These are phyloP conservation scores for Mamestra configurata DNA, from an alignment of 1,140 invertebrate genomes.

Conservation along the genomic window DNA sequence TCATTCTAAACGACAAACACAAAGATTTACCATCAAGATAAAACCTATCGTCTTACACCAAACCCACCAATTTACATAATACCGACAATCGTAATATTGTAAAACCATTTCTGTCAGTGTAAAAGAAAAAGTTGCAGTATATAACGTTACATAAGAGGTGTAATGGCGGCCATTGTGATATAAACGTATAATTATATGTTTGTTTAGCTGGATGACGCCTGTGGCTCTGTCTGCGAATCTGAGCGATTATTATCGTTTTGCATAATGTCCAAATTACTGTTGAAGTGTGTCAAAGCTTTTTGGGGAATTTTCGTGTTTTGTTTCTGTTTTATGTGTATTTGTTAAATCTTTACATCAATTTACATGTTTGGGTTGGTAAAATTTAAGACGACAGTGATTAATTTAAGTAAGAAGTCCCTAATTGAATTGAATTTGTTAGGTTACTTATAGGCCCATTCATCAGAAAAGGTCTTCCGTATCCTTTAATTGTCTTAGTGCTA, in stretches of 20 bases:
- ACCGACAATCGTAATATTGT: background rate
- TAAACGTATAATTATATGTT: conserved; percentile 44
- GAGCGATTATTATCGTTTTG: conserved; percentile 17
- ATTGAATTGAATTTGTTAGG: too few relatives aligned
- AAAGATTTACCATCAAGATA: conserved; percentile 22
- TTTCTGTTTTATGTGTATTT: background rate
- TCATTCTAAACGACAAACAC: background rate
- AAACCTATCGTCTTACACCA: background rate
- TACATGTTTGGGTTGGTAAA: too few relatives aligned
- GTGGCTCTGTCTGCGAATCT: conserved; percentile 18
- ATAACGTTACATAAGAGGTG: background rate
- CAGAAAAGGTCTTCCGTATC: too few relatives aligned
- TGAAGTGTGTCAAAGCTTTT: conserved; percentile 6
- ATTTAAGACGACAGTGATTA: too few relatives aligned
- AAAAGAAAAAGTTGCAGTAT: conserved; percentile 43
- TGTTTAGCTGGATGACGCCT: conserved; percentile 16
- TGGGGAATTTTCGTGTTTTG: background rate
- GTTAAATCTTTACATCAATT: background rate
- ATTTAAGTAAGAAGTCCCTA: too few relatives aligned
- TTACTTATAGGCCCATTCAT: too few relatives aligned
- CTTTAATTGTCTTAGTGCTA: too few relatives aligned
- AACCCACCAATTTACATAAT: conserved; percentile 10
- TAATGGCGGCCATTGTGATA: conserved; percentile 30
- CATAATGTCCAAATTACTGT: background rate
- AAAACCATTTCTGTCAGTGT: conserved; percentile 6